Evolutionary conservation across 2,797 vertebrate genomes (phyloP).

Genomic region (Hydrophis major): DNA sequence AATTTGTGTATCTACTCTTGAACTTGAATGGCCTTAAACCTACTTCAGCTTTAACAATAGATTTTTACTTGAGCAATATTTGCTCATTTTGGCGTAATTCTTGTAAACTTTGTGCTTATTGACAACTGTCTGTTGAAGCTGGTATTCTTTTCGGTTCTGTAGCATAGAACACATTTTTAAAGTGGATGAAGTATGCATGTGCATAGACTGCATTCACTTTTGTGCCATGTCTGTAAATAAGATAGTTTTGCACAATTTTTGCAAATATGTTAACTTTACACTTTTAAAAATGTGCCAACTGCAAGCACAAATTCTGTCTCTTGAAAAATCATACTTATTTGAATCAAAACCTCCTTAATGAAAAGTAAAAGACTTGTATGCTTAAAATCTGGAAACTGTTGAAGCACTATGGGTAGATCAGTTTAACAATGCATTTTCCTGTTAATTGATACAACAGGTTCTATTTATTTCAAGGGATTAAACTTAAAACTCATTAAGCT

Average conservation of each 20-base stretch:
- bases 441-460: slow-evolving; percentile 8
- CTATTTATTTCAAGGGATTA: neutral
- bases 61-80: slow-evolving; percentile 93
- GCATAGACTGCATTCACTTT: slow-evolving; percentile 89
- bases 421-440: slow-evolving; percentile 46
- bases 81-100: slow-evolving; percentile 81
- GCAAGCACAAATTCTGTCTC: slow-evolving; percentile 73
- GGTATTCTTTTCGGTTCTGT: slow-evolving; percentile 74
- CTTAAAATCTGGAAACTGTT: slow-evolving; percentile 51
- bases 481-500: neutral
- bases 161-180: slow-evolving; percentile 75
- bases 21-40: slow-evolving; percentile 90
- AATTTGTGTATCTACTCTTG: slow-evolving; percentile 77
- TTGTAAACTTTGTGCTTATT: slow-evolving; percentile 80
- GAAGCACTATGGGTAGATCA: slow-evolving; percentile 36
- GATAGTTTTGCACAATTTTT: slow-evolving; percentile 98
- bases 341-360: slow-evolving; percentile 54
- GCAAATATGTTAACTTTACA: slow-evolving; percentile 73
- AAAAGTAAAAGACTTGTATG: slow-evolving; percentile 50
- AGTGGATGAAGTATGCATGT: slow-evolving; percentile 87
- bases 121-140: slow-evolving; percentile 79
- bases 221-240: slow-evolving; percentile 99
- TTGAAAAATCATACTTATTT: slow-evolving; percentile 56
- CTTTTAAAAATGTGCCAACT: slow-evolving; percentile 74
- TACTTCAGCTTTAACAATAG: slow-evolving; percentile 80